These are phyloP conservation scores for Dorcus hopei DNA, from an alignment of 2,888 invertebrate species.

Conservation along the genomic window DNA sequence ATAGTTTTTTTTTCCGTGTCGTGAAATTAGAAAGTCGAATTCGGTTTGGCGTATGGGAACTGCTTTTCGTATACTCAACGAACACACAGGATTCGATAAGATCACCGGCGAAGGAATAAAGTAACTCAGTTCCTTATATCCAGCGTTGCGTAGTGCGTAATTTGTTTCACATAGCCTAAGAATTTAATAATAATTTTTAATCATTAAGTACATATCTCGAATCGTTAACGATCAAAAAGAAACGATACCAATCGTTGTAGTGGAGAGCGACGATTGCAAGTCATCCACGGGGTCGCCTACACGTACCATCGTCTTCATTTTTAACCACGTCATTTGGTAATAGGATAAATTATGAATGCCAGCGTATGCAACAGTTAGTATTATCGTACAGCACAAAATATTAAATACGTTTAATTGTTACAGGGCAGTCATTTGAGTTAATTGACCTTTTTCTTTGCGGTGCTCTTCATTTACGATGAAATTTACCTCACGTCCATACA, in stretches of 20 bases:
- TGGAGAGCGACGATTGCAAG: conserved; percentile 1
- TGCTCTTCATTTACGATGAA: conserved; percentile 8
- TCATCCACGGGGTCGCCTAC: conserved; percentile 1
- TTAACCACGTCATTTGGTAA: not conserved
- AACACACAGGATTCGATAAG: no score
- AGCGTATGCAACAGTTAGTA: conserved; percentile 22
- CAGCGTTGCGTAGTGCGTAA: no score
- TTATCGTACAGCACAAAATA: conserved; percentile 29
- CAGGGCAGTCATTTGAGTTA: conserved; percentile 29
- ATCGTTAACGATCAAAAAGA: conserved; percentile 7
- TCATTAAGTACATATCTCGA: conserved; percentile 4
- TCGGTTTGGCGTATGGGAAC: no score
- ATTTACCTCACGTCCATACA: not conserved
- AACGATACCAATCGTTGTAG: conserved; percentile 1
- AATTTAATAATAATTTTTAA: conserved; percentile 1
- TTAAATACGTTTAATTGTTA: conserved; percentile 30
- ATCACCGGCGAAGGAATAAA: no score
- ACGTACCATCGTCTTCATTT: not conserved
- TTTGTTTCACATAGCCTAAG: no score
- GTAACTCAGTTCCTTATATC: no score
- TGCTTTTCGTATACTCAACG: no score
- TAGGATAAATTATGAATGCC: not conserved
- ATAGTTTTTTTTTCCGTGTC: no score
- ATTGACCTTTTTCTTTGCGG: conserved; percentile 30
- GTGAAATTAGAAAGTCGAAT: no score